A percentile compares a stretch with the other conserved stretches of the same genome.
Evolutionary conservation across 2,797 vertebrate species (phyloP).

Genomic region (Thamnophis elegans): DNA sequence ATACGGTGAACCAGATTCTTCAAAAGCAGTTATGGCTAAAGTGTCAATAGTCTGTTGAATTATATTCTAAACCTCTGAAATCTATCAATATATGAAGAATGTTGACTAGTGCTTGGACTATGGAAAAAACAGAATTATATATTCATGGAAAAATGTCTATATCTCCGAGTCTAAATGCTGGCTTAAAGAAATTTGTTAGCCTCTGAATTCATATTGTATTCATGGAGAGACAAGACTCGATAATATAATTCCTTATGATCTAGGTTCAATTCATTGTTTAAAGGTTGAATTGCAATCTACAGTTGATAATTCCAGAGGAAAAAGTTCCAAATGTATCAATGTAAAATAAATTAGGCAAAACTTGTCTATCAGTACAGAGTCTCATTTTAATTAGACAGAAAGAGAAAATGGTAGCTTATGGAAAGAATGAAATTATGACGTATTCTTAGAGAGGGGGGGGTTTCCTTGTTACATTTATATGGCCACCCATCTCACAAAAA

Average conservation of each 20-base stretch:
- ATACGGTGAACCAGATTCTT: background rate
- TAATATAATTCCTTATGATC: background rate
- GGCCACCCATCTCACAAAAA: background rate
- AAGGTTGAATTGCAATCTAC: background rate
- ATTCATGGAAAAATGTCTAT: background rate
- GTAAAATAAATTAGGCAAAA: background rate
- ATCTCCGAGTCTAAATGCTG: background rate
- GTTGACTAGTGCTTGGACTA: background rate
- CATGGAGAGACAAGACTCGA: background rate
- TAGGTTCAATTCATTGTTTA: background rate
- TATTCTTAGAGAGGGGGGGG: background rate
- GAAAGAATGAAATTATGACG: background rate
- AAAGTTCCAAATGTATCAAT: background rate
- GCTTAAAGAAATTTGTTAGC: background rate
- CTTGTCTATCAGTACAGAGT: background rate
- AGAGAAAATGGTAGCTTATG: background rate
- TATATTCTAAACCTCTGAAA: background rate
- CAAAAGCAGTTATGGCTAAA: background rate
- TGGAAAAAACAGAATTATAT: background rate
- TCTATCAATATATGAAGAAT: background rate
- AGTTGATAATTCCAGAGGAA: background rate
- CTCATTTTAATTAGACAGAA: background rate
- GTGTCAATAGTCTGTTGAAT: background rate
- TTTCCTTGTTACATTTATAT: background rate
- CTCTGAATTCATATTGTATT: background rate